Evolutionary conservation across 2,113 vertebrate species (phyloP), one percentile per base, ranked within the genome.

Genomic region (Phylloscopus whistleri): DNA sequence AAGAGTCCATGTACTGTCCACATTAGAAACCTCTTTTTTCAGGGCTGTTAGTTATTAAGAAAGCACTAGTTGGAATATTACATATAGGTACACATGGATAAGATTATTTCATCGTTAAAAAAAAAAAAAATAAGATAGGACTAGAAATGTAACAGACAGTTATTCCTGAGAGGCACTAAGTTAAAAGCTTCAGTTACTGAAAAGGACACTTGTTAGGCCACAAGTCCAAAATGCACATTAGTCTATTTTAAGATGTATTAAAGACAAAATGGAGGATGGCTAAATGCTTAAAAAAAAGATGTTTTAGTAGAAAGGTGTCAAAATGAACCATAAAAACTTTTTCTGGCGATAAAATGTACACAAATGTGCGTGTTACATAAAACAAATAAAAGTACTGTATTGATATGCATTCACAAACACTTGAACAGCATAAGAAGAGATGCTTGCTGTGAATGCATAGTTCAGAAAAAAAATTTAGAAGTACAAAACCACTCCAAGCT

Each of bases 401-500:
- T 1, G 2, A 56, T 89, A 96, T 86, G 82, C 87, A 96, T 89
- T 81, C 84, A 94, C 64, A 90, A 82, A 74, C 33, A 92, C 39
- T 87, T 41, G 91, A 94, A 86, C 33, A 82, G 75, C 66, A 46
- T 69, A 70, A 89, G 63, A 87, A 70, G 60, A 89, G 89, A 93
- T 81, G 79, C 87, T 87, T 94, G 90, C 81, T 33, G 63, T 77
- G 73, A 95, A 91, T 91, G 72, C 83, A 96, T 95, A 96, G 63
- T 37, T 78, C 91, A 94, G 62, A 82, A 90, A 93, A 93, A 76
- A 73, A 85, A 22, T 10, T 28, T 20, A 14, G 21, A 84, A 95
- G 85, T 58, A 89, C 70, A 79, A 69, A 94, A 94, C 41, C 93
- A 96, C 94, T 96, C 95, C 95, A 89, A 96, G 96, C 78, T 94